Base-by-base conservation (phyloP, 2,797 vertebrate genomes). In the Argentina silus region DNA sequence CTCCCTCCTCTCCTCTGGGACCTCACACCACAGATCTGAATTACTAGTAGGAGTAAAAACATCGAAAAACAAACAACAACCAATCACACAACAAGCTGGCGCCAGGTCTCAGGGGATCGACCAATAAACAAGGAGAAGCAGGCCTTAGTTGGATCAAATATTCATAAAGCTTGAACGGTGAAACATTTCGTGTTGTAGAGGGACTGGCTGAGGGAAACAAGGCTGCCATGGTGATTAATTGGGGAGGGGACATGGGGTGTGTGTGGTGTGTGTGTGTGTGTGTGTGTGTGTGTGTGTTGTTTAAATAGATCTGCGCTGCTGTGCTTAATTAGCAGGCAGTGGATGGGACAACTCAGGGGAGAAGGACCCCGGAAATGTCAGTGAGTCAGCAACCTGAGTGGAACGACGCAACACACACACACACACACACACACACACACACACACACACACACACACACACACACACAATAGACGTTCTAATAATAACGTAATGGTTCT, bases 181-280 rank as follows among this genome's bases (percentile, higher is more conserved):
- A 66, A 76, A 83, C 62, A 75, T 70, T 71, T 67, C 66, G 36
- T 11, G 62, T 69, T 66, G 61, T 53, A 69, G 2, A 36, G 74
- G 75, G 68, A 74, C 56, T 60, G 6, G 15, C 55, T 81, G 81
- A 42, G 56, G 73, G 61, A 62, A 76, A 70, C 42, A 43, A 62
- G 68, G 74, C 77, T 73, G 83, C 55, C 72, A 64, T 45, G 1
- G 75, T 84, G 86, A 92, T 88, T 89, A 85, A 91, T 86, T 82
- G 83, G 14, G 64, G 36, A 73, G 43, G 61, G 51, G 75, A 80
- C n/a, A 50, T 64, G 12, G 59, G 69, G 27, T 36, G 27, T 36
- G 27, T 4, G 27, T 36, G 27, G 27, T 36, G 27, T 36, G 27
- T 36, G 2, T 36, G 27, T 36, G 27, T 36, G 27, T 36, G 27